Base-by-base conservation (phyloP, 2,113 vertebrate species). In the Chauna torquata region DNA sequence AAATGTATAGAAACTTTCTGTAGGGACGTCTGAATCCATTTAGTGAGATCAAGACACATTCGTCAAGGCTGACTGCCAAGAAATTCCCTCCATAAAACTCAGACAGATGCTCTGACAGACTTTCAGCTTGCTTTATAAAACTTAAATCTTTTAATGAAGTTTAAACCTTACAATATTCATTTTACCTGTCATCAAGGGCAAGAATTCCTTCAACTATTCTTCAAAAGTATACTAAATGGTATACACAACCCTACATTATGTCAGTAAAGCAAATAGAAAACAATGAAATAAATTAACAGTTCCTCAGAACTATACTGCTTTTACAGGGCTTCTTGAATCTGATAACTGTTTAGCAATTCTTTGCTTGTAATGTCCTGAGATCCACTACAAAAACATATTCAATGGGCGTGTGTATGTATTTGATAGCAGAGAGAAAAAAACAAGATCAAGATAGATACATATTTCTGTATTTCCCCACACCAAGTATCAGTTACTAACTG, bases 111-210 rank as follows among this genome's bases (percentile, higher is more conserved):
- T 75, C 80, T 27, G 34, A 34, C 15, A 55, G 47, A 71, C 74
- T 78, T 94, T 55, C 50, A 68, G 86, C 66, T 94, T 81, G 49
- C 40, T 59, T 86, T 74, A 83, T 74, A 80, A 88, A 92, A 91
- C 72, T 54, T 78, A 49, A 42, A 88, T 71, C 22, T 89, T 91
- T 84, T 78, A 92, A 84, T 62, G 25, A 92, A 81, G 59, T 76
- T 87, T 76, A 85, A 75, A 79, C 1, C 32, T 94, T 95, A 91
- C 61, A 76, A 72, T 64, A 91, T 71, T 86, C 28, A 86, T 59
- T 96, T 94, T 44, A 87, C 65, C 74, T 89, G 34, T n/a, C 91
- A 82, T 55, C 47, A 82, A 89, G 77, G 65, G 89, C 17, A 9
- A 49, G 27, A 94, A 85, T 77, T 85, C 78, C 68, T 92, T 79